Base-by-base conservation (phyloP, 2,888 invertebrate genomes). In the Sinelater perroti region DNA sequence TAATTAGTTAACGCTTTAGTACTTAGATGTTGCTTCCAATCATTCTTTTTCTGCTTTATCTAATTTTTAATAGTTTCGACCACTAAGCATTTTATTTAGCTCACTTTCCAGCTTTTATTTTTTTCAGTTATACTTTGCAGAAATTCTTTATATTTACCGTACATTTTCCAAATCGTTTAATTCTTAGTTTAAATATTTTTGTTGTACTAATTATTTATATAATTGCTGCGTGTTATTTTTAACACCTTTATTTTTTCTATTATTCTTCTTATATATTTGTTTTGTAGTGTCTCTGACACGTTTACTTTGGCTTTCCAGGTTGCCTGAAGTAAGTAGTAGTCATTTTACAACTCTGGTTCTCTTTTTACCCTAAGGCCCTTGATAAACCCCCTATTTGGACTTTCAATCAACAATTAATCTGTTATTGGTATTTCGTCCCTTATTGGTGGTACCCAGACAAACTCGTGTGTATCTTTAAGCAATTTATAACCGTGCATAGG, bases 11-110 rank as follows among this genome's bases (percentile, higher is more conserved):
- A n/a, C n/a, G n/a, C n/a, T n/a, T 3, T n/a, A 11, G 30, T 30
- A 11, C 35, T 13, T 6, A 35, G 16, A 16, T 13, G 16, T 13
- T 35, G 16, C 35, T 35, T 35, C 14, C 16, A 16, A 4, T 3
- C 4, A 5, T 16, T 13, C 16, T 2, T 35, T 31, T 53, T 40
- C 55, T 58, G 35, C 30, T 30, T n/a, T 11, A 30, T 11, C 30
- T 30, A n/a, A 3, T 30, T 30, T 30, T 30, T 3, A n/a, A 30
- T n/a, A 30, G 30, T 30, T 30, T 30, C n/a, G 8, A 5, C 30
- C 30, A 30, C 30, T 11, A 30, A n/a, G 30, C 30, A 30, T n/a
- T 30, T 30, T 30, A 11, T 30, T 30, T 30, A 30, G n/a, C 11
- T 30, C 30, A n/a, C 3, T n/a, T 3, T 11, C 30, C 11, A n/a